Conservation (phyloP, 1,140 invertebrate species). For the Limonius californicus region DNA sequence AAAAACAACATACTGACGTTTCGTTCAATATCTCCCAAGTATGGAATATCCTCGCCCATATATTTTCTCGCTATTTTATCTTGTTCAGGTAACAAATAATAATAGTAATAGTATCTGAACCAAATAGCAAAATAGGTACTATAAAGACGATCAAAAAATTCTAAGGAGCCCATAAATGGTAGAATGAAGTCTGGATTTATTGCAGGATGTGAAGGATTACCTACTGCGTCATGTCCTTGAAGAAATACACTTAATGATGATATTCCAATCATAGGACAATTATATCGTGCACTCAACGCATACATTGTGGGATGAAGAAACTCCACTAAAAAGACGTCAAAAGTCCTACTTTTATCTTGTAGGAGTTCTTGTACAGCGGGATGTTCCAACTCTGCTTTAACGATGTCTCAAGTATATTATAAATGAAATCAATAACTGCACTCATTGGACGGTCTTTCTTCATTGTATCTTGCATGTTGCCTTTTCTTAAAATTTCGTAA, state of each 20-base stretch:
- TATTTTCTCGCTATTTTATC: slow-evolving; percentile 41
- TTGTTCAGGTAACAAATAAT: slow-evolving; percentile 27
- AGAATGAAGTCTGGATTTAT: slow-evolving; percentile 43
- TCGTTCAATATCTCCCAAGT: slow-evolving; percentile 48
- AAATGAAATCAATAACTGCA: too few species aligned
- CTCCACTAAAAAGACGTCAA: slow-evolving; percentile 44
- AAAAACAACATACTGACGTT: slow-evolving; percentile 48
- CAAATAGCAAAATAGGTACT: slow-evolving; percentile 15
- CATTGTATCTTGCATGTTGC: too few species aligned
- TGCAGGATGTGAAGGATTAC: slow-evolving; percentile 47
- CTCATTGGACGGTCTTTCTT: too few species aligned
- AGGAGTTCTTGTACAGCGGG: slow-evolving; percentile 37
- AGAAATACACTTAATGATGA: slow-evolving; percentile 27
- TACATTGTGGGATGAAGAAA: slow-evolving; percentile 31
- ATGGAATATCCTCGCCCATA: slow-evolving; percentile 47
- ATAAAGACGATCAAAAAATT: slow-evolving; percentile 40
- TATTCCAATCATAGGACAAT: slow-evolving; percentile 39
- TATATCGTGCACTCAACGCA: slow-evolving; percentile 36
- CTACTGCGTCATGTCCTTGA: slow-evolving; percentile 36
- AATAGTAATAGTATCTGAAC: slow-evolving; percentile 16
- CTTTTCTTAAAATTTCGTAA: too few species aligned
- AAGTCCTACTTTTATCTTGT: slow-evolving; percentile 38
- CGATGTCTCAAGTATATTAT: too few species aligned
- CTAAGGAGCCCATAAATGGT: slow-evolving; percentile 35
- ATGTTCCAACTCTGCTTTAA: slow-evolving; percentile 27